A percentile compares a stretch with the other conserved stretches of the same genome.
These are phyloP conservation scores for Drosophila subpulchrella DNA, from an alignment of 1,140 invertebrate genomes.

Conservation along the genomic window DNA sequence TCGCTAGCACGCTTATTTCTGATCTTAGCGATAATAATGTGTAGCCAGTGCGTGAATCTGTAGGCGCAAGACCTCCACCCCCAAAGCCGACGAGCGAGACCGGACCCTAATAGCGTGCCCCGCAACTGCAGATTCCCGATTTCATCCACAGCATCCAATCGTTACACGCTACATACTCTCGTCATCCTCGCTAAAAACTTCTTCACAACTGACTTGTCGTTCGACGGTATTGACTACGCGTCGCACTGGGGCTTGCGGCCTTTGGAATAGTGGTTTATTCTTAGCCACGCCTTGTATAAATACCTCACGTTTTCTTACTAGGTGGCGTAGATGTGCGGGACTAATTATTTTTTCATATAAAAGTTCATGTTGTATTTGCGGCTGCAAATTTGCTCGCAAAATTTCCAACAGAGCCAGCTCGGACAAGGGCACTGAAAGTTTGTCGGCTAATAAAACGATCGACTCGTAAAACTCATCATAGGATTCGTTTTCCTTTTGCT, in stretches of 20 bases:
- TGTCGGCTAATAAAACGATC: slow-evolving; percentile 4
- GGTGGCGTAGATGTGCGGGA: neutral
- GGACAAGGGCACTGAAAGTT: no score
- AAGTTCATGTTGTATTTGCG: slow-evolving; percentile 8
- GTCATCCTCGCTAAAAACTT: neutral
- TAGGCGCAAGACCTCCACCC: no score
- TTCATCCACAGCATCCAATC: no score
- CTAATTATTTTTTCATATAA: neutral
- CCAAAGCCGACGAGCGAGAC: no score
- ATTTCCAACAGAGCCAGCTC: no score
- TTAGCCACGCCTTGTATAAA: neutral
- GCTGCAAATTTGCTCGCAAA: neutral
- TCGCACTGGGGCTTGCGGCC: neutral
- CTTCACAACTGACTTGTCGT: neutral
- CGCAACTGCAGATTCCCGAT: no score
- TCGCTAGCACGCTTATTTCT: no score
- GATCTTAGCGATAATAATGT: no score
- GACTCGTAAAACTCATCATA: slow-evolving; percentile 14
- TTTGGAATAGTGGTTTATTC: neutral
- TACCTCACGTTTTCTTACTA: slow-evolving; percentile 6
- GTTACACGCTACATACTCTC: neutral
- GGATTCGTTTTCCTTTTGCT: slow-evolving; percentile 13
- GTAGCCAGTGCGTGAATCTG: no score
- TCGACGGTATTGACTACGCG: slow-evolving; percentile 1
- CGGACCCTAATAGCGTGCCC: no score